Evolutionary conservation across 1,140 invertebrate species (phyloP).

Genomic region (Pygmarrhopalites habei): DNA sequence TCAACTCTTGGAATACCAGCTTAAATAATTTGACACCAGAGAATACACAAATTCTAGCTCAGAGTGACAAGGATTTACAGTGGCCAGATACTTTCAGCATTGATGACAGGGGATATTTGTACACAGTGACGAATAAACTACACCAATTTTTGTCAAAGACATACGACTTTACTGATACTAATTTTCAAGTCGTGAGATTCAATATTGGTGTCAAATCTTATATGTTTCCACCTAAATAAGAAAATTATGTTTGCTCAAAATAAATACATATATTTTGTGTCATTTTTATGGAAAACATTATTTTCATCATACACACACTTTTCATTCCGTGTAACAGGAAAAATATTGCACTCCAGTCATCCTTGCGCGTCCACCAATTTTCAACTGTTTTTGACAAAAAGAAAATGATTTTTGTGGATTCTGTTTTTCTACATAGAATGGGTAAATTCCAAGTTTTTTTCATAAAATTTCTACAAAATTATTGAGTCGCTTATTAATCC

Average conservation of each 20-base stretch:
- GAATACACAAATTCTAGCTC: constrained; percentile 47
- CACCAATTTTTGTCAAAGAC: constrained; percentile 54
- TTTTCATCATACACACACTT: too few relatives aligned
- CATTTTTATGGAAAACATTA: too few relatives aligned
- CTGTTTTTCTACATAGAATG: too few relatives aligned
- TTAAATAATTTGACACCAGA: neutral
- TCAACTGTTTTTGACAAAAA: too few relatives aligned
- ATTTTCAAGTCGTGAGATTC: constrained; percentile 54
- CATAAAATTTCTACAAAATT: too few relatives aligned
- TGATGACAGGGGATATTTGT: constrained; percentile 56
- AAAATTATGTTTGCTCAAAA: neutral
- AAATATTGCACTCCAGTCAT: too few relatives aligned
- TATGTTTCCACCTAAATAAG: constrained; percentile 48
- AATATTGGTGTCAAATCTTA: constrained; percentile 54
- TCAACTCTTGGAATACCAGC: constrained; percentile 58
- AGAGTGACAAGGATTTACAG: constrained; percentile 57
- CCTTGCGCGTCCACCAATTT: too few relatives aligned
- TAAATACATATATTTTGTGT: too few relatives aligned
- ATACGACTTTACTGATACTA: constrained; percentile 50
- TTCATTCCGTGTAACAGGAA: too few relatives aligned
- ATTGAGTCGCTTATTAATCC: too few relatives aligned
- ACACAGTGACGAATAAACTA: constrained; percentile 57
- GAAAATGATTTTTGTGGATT: too few relatives aligned
- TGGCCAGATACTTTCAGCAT: constrained; percentile 64
- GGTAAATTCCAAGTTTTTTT: too few relatives aligned